Conservation (phyloP, 2,113 vertebrate species). For the Ictidomys tridecemlineatus region DNA sequence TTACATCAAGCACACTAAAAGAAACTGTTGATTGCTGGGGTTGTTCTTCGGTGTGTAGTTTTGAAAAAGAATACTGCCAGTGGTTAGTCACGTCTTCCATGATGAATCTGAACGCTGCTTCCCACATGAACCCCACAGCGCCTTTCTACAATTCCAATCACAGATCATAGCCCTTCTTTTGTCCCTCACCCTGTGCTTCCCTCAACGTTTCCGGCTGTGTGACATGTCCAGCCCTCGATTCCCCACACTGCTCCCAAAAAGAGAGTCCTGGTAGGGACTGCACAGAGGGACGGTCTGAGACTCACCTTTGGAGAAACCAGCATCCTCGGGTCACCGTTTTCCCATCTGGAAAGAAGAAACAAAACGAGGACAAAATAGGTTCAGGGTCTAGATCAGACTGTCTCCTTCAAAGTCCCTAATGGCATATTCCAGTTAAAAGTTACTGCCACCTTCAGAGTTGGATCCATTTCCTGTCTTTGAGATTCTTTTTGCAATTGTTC, state of each 20-base stretch:
- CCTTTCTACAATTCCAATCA: too few species aligned
- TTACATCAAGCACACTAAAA: too few species aligned
- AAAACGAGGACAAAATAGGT: not conserved
- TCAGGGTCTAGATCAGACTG: not conserved
- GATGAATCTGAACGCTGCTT: not conserved
- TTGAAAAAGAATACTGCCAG: not conserved
- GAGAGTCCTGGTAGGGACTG: not conserved
- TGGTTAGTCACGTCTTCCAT: not conserved
- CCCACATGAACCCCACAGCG: not conserved
- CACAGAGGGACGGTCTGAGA: too few species aligned
- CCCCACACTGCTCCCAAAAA: not conserved
- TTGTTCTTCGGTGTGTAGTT: not conserved
- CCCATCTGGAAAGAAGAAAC: not conserved
- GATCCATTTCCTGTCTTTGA: not conserved
- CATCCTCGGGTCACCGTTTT: not conserved
- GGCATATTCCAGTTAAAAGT: not conserved
- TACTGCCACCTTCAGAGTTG: not conserved
- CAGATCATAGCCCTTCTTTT: too few species aligned
- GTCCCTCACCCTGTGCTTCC: not conserved
- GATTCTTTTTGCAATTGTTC: not conserved
- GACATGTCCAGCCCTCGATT: not conserved
- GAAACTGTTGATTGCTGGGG: not conserved
- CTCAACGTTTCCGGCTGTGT: not conserved
- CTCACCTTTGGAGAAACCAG: not conserved
- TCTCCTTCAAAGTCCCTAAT: not conserved